phyloP scores from a whole-genome alignment of 2,797 vertebrate genomes.

The Varecia variegata region DNA sequence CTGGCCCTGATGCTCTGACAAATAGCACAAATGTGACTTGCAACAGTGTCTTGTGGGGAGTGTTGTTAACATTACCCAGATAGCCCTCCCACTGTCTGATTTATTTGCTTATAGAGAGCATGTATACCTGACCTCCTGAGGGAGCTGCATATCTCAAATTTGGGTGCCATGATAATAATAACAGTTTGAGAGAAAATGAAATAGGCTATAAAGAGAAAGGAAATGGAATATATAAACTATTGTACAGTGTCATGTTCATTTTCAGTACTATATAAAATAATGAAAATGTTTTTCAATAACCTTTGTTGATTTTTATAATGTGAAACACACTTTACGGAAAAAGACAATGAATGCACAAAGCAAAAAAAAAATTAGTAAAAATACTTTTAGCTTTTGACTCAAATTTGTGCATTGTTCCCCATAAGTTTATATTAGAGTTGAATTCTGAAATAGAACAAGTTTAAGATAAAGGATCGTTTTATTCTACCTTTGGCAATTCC shows the following conservation, averaged over 20 bases:
- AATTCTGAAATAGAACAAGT: slow-evolving; percentile 44
- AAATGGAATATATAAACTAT: slow-evolving; percentile 78
- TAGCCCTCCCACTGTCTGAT: slow-evolving; percentile 76
- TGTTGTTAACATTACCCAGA: slow-evolving; percentile 68
- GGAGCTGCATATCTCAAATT: slow-evolving; percentile 71
- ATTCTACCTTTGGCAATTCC: background rate
- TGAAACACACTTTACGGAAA: slow-evolving; percentile 62
- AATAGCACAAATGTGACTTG: slow-evolving; percentile 34
- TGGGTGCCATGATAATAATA: slow-evolving; percentile 78
- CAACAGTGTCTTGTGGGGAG: slow-evolving; percentile 73
- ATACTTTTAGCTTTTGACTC: slow-evolving; percentile 58
- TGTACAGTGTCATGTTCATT: slow-evolving; percentile 75
- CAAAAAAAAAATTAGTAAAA: slow-evolving; percentile 65
- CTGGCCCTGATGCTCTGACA: slow-evolving; percentile 65
- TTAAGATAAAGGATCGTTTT: background rate
- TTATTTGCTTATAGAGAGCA: slow-evolving; percentile 77
- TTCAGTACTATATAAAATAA: slow-evolving; percentile 80
- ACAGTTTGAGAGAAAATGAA: slow-evolving; percentile 78
- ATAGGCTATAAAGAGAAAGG: slow-evolving; percentile 70
- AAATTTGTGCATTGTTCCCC: slow-evolving; percentile 35
- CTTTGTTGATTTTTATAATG: slow-evolving; percentile 79
- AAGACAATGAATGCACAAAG: slow-evolving; percentile 58
- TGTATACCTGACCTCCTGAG: slow-evolving; percentile 74
- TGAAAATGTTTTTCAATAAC: slow-evolving; percentile 77
- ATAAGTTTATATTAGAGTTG: slow-evolving; percentile 36